Percentiles rank a stretch among this genome's conserved stretches.
Conservation (phyloP, 2,888 invertebrate genomes). For the Suillia variegata region DNA sequence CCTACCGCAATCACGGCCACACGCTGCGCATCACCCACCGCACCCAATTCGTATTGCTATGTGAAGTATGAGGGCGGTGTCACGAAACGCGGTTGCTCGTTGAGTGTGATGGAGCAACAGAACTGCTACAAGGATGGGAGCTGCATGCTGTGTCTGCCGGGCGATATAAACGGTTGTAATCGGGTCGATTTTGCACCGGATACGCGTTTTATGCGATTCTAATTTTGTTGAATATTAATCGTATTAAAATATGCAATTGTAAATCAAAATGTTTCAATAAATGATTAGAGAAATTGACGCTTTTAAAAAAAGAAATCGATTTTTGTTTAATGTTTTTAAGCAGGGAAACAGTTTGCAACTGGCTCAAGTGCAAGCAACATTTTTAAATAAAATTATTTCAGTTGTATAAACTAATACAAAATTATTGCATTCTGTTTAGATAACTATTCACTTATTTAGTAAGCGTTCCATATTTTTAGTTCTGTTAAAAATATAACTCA, state of each 20-base stretch:
- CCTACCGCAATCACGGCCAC: conserved; percentile 33
- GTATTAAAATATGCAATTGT: not conserved
- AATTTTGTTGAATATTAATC: too few species aligned
- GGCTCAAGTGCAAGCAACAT: too few species aligned
- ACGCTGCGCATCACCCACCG: conserved; percentile 46
- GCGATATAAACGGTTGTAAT: conserved; percentile 48
- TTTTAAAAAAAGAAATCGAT: too few species aligned
- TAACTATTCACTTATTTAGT: too few species aligned
- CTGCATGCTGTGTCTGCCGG: conserved; percentile 49
- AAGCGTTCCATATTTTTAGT: too few species aligned
- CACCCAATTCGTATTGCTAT: conserved; percentile 52
- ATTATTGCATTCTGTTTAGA: too few species aligned
- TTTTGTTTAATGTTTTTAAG: too few species aligned
- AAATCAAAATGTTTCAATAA: conserved; percentile 13
- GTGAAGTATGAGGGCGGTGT: conserved; percentile 37
- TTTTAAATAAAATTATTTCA: too few species aligned
- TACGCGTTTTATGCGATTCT: conserved; percentile 38
- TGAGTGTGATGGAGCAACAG: conserved; percentile 36
- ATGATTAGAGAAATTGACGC: too few species aligned
- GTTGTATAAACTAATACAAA: too few species aligned
- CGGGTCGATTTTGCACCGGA: conserved; percentile 39
- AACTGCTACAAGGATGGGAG: conserved; percentile 39
- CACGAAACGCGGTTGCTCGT: conserved; percentile 47
- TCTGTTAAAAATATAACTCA: too few species aligned
- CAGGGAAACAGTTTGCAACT: too few species aligned